Conservation (phyloP, 1,140 invertebrate genomes). For the Pomacea maculata region DNA sequence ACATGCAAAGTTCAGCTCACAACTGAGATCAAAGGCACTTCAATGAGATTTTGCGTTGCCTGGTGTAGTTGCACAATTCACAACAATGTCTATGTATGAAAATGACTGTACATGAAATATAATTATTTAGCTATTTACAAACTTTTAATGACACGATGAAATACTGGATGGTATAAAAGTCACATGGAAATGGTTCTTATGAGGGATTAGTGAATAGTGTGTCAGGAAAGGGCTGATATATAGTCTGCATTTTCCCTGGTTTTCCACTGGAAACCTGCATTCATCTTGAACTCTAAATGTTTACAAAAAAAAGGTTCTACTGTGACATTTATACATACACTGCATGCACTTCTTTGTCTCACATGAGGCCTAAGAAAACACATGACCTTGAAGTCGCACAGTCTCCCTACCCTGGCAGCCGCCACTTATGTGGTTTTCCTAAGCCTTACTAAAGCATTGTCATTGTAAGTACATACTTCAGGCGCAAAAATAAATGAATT, state of each 20-base stretch:
- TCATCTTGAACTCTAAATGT: neutral
- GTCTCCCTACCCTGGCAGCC: conserved; percentile 6
- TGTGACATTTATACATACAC: too few species aligned
- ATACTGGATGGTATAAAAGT: conserved; percentile 6
- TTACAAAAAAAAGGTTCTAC: neutral
- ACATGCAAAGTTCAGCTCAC: too few species aligned
- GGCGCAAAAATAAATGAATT: too few species aligned
- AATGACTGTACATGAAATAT: conserved; percentile 6
- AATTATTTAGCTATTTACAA: conserved; percentile 5
- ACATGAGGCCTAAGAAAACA: neutral
- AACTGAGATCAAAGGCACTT: too few species aligned
- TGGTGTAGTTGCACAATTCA: too few species aligned
- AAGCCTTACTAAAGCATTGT: neutral
- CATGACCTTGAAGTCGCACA: conserved; percentile 6
- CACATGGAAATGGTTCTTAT: neutral
- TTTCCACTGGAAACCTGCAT: neutral
- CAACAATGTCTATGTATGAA: neutral
- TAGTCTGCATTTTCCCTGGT: neutral
- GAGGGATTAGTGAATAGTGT: neutral
- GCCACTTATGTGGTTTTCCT: neutral
- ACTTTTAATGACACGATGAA: conserved; percentile 6
- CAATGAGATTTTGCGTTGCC: too few species aligned
- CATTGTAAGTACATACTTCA: neutral
- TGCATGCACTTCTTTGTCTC: too few species aligned
- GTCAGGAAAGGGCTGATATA: neutral